phyloP scores from a whole-genome alignment of 2,888 invertebrate genomes.

The Cheilosia scutellata region DNA sequence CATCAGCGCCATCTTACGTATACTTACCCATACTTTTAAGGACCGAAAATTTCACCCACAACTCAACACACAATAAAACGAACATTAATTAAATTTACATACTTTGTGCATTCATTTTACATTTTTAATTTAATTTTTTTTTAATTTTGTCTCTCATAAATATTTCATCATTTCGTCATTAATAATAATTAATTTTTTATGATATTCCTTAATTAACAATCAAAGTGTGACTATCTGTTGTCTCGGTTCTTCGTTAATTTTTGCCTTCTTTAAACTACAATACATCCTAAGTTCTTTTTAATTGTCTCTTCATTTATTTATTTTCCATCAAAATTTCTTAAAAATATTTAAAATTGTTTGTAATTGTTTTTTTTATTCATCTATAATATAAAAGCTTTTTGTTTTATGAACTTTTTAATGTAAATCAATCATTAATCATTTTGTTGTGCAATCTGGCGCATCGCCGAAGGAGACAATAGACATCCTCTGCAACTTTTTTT shows the following conservation, averaged over 20 bases:
- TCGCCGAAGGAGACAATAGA: constrained; percentile 3
- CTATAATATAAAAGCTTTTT: constrained; percentile 68
- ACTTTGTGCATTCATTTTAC: constrained; percentile 70
- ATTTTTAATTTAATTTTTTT: constrained; percentile 47
- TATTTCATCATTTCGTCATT: constrained; percentile 35
- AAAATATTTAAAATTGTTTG: constrained; percentile 60
- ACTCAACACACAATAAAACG: constrained; percentile 22
- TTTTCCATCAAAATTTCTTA: constrained; percentile 57
- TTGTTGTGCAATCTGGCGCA: constrained; percentile 21
- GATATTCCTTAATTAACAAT: constrained; percentile 44
- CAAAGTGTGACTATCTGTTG: constrained; percentile 45
- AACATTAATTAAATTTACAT: constrained; percentile 28
- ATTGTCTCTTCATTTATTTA: too few relatives aligned
- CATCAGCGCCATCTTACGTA: too few relatives aligned
- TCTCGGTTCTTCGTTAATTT: background rate
- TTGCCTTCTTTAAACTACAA: constrained; percentile 44
- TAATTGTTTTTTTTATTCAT: constrained; percentile 41
- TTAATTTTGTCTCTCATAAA: constrained; percentile 47
- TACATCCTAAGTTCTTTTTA: constrained; percentile 30
- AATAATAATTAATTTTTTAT: constrained; percentile 55
- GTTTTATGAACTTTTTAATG: constrained; percentile 33
- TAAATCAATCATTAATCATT: constrained; percentile 32
- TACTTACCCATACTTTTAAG: background rate
- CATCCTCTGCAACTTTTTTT: constrained; percentile 14
- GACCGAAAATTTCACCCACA: background rate